Base-by-base conservation (phyloP, 2,113 vertebrate genomes). In the Urocynchramus pylzowi region DNA sequence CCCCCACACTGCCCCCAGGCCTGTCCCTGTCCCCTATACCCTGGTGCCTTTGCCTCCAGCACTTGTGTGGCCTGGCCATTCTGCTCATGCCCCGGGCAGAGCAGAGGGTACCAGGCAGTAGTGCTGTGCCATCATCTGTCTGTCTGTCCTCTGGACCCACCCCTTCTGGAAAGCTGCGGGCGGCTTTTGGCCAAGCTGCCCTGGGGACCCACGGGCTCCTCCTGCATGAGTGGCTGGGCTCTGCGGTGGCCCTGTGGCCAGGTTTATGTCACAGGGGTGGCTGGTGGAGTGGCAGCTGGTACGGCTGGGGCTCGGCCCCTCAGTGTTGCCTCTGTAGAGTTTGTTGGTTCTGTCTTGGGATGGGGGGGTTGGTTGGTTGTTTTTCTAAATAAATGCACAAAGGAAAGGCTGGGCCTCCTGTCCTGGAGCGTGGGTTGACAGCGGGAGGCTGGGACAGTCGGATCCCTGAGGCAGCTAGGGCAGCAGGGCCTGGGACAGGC, bases 381-480 rank as follows among this genome's bases (percentile, higher is more conserved):
- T 96, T 97, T 97, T 95, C 78, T 95, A 92, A 95, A 96, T 97
- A 97, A 97, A 97, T 75, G 37, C 91, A 84, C 93, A 92, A 91
- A 95, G 65, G 33, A 78, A 92, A 22, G 42, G 56, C 84, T 50
- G 86, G 39, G 75, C 19, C 63, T 92, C 82, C 35, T 16, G 20
- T 87, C 6, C 50, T 10, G 1, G 16, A 20, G 68, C 31, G 8
- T 2, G 10, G 84, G 74, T 9, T 13, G 0, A 22, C 7, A 5
- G 49, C 1, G 3, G 61, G 89, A 27, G 79, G 82, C 90, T 17
- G 75, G 52, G 73, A 76, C 35, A 4, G 30, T 45, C 16, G 0
- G 74, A 59, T 68, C 68, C 45, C 68, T 2, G 4, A 67, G 65
- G 33, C 56, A 11, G 47, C 7, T 17, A 50, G 78, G 7, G 52